These are phyloP conservation scores for Lycorma delicatula DNA, from an alignment of 1,140 invertebrate species.

Conservation along the genomic window DNA sequence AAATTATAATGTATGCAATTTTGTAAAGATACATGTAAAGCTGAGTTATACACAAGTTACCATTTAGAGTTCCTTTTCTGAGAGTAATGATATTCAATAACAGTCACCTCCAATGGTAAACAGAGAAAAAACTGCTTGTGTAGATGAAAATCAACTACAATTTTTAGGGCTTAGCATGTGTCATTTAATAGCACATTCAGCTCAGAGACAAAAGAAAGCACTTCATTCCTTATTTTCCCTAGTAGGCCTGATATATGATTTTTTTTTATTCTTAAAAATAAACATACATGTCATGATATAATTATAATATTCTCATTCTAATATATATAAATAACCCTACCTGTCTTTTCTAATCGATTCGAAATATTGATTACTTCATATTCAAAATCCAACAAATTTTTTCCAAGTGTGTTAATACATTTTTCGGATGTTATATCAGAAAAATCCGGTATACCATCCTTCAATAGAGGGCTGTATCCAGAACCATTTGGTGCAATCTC, in stretches of 20 bases:
- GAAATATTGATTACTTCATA: conserved; percentile 57
- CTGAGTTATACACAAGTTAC: too few relatives aligned
- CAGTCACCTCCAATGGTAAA: too few relatives aligned
- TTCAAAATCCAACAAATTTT: conserved; percentile 75
- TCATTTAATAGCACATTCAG: too few relatives aligned
- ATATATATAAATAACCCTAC: conserved; percentile 7
- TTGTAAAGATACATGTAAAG: too few relatives aligned
- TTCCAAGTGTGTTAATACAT: conserved; percentile 71
- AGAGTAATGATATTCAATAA: too few relatives aligned
- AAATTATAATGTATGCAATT: too few relatives aligned
- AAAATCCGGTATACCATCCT: conserved; percentile 67
- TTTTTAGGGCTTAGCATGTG: too few relatives aligned
- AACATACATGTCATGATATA: neutral
- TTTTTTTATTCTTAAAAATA: neutral
- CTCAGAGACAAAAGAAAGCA: neutral
- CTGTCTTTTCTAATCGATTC: conserved; percentile 38
- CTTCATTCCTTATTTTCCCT: neutral
- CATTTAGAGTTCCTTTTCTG: too few relatives aligned
- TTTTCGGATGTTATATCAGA: conserved; percentile 70
- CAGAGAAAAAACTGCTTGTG: too few relatives aligned
- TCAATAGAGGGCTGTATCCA: conserved; percentile 63
- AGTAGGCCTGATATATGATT: conserved; percentile 4
- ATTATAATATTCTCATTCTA: neutral
- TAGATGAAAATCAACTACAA: too few relatives aligned
- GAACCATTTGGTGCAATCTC: conserved; percentile 77